These are phyloP conservation scores for Tachystola acroxantha DNA, from an alignment of 2,888 invertebrate species.

Conservation along the genomic window DNA sequence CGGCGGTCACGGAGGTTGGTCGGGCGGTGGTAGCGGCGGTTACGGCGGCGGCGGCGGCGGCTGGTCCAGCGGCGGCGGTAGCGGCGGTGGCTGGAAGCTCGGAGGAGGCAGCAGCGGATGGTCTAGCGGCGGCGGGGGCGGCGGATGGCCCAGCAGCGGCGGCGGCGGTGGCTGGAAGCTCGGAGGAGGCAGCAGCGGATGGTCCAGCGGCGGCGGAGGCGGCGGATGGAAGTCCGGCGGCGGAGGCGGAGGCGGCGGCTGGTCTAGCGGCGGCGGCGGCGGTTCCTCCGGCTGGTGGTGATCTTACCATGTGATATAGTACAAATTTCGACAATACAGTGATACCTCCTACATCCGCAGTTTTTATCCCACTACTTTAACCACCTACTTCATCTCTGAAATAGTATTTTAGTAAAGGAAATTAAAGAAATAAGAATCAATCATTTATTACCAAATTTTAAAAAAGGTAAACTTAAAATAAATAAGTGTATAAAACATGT, in stretches of 20 bases:
- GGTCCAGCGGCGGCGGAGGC: constrained; percentile 17
- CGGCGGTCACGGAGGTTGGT: constrained; percentile 16
- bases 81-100: constrained; percentile 19
- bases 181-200: constrained; percentile 17
- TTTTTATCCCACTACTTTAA: background rate
- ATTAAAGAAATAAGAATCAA: too few relatives aligned
- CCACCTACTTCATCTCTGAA: too few relatives aligned
- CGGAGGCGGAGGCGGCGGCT: constrained; percentile 14
- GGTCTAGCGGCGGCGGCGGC: constrained; percentile 14
- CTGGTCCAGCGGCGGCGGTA: constrained; percentile 18
- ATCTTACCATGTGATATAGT: constrained; percentile 27
- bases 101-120: constrained; percentile 24
- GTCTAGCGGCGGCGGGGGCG: constrained; percentile 19
- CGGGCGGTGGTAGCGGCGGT: constrained; percentile 23
- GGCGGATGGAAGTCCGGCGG: constrained; percentile 5
- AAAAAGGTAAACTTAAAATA: too few relatives aligned
- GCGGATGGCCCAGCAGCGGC: constrained; percentile 9
- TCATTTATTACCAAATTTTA: too few relatives aligned
- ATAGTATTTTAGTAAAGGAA: too few relatives aligned
- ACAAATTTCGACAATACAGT: constrained; percentile 48
- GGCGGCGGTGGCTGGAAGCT: constrained; percentile 18
- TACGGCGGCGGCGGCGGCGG: constrained; percentile 21
- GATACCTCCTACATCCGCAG: constrained; percentile 34
- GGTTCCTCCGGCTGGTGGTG: constrained; percentile 58
- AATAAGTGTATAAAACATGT: too few relatives aligned